Evolutionary conservation across 2,113 vertebrate genomes (phyloP).

Genomic region (Trinectes maculatus): DNA sequence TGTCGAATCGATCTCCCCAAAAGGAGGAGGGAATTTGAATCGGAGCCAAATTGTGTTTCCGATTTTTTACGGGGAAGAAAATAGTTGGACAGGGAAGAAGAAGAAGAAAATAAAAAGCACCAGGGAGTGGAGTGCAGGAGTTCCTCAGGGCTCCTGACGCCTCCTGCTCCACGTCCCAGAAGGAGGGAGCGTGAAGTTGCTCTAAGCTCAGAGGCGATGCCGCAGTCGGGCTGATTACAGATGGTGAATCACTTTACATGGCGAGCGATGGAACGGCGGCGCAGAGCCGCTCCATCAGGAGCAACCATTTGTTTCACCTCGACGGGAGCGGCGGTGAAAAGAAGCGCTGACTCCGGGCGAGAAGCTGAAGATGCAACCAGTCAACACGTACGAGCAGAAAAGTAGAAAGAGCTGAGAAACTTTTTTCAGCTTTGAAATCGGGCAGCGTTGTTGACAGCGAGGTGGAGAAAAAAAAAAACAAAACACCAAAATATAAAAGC

Average conservation of each 20-base stretch:
- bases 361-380: conserved; percentile 53
- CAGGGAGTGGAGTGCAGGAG: conserved; percentile 23
- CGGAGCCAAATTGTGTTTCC: conserved; percentile 17
- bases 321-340: conserved; percentile 23
- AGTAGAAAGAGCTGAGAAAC: conserved; percentile 43
- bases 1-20: conserved; percentile 31
- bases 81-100: conserved; percentile 10
- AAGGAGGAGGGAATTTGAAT: conserved; percentile 22
- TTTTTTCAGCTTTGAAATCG: conserved; percentile 49
- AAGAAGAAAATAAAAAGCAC: too few relatives aligned
- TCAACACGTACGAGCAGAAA: conserved; percentile 55
- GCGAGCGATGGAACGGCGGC: conserved; percentile 13
- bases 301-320: conserved; percentile 56
- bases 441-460: conserved; percentile 41
- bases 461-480: background rate
- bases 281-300: conserved; percentile 34
- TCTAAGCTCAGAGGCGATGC: conserved; percentile 23
- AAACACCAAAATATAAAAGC: too few relatives aligned
- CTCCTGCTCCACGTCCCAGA: conserved; percentile 1
- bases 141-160: background rate
- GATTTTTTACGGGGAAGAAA: conserved; percentile 23
- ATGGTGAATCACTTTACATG: conserved; percentile 62
- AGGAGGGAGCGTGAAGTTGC: conserved; percentile 22
- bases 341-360: conserved; percentile 26
- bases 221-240: conserved; percentile 45